Conservation (phyloP, 2,888 invertebrate genomes). For the Platycheirus albimanus region DNA sequence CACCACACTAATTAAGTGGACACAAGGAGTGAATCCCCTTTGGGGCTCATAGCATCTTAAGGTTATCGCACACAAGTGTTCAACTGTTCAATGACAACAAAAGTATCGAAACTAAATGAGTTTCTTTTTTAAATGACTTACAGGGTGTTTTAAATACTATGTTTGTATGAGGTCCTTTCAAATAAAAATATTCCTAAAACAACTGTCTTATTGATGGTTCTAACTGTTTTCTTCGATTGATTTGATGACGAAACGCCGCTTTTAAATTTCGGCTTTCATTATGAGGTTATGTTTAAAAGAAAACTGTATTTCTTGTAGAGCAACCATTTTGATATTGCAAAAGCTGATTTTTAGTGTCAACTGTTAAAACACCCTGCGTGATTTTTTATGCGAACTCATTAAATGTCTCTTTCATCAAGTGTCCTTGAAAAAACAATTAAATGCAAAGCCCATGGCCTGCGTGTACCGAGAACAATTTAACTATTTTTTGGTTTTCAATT, state of each 20-base stretch:
- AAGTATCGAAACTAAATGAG: neutral
- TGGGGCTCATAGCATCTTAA: slow-evolving; percentile 23
- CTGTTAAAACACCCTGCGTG: slow-evolving; percentile 9
- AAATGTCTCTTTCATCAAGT: slow-evolving; percentile 19
- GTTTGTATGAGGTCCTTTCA: too few species aligned
- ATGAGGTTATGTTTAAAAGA: too few species aligned
- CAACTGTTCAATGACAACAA: slow-evolving; percentile 1
- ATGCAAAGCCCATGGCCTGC: slow-evolving; percentile 35
- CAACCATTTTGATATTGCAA: too few species aligned
- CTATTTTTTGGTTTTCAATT: slow-evolving; percentile 73
- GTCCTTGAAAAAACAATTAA: slow-evolving; percentile 61
- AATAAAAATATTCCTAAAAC: too few species aligned
- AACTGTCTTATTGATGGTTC: too few species aligned
- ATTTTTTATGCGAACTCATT: slow-evolving; percentile 31
- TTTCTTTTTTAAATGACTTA: neutral
- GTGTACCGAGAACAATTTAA: slow-evolving; percentile 32
- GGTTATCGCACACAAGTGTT: slow-evolving; percentile 24
- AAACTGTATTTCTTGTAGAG: too few species aligned
- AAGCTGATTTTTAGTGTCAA: neutral
- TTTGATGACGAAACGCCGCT: too few species aligned
- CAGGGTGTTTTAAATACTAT: slow-evolving; percentile 9
- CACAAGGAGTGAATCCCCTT: slow-evolving; percentile 44
- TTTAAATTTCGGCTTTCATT: too few species aligned
- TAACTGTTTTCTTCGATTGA: too few species aligned
- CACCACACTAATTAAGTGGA: slow-evolving; percentile 67